Evolutionary conservation across 1,140 invertebrate species (phyloP), one percentile per base, ranked within the genome.

Genomic region (Wasmannia auropunctata): DNA sequence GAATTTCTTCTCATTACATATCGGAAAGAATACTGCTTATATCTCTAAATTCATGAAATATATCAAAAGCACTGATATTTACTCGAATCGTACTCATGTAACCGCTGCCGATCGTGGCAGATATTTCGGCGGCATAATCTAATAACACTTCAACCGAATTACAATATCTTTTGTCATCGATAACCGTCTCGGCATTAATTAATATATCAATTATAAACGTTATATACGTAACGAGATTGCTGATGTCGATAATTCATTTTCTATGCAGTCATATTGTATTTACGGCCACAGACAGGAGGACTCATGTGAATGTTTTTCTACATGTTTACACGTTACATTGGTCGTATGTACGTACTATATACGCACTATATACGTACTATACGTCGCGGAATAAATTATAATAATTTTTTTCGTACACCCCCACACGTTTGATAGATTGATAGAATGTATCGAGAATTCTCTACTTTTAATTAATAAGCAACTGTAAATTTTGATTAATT

Each of bases 111-210:
- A 58, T 72, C 22, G 37, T 14, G 34, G n/a, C 49, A 14, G 40
- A 67, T 69, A 51, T 58, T 49, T 67, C 76, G 16, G 43, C 76
- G 43, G 16, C 60, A 25, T 79, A 79, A 79, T 79, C 28, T 79
- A 67, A 51, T 79, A 81, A 70, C 37, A 56, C 19, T 81, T 70
- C 11, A 70, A 70, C 40, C 28, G 2, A 81, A 56, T 31, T 56
- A 56, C 31, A 31, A 37, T 70, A n/a, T 67, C 19, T 49, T 46
- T 14, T 28, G 43, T 14, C 16, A 51, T 65, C 28, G 25, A 43
- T 34, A 49, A 31, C n/a, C 22, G 11, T 37, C 65, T 79, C 19
- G 25, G 16, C 37, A 79, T 34, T 46, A 54, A 19, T 31, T 49
- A 43, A 14, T 67, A 49, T 19, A 16, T 65, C 34, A n/a, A 31